These are phyloP conservation scores for Eulithis testata DNA, from an alignment of 2,888 invertebrate genomes.

Conservation along the genomic window DNA sequence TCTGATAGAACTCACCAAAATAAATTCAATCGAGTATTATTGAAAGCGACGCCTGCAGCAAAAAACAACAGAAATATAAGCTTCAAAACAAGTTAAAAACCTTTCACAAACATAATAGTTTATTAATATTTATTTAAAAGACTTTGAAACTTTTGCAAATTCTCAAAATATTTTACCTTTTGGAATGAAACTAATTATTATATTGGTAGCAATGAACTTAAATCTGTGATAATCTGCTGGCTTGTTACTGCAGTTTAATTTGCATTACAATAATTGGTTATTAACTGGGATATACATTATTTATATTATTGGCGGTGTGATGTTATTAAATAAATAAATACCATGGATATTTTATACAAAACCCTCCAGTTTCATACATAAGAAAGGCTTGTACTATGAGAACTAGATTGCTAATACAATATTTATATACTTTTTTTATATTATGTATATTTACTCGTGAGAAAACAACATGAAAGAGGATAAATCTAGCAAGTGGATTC, in stretches of 20 bases:
- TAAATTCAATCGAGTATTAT: background rate
- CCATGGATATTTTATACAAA: too few species aligned
- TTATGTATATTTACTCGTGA: too few species aligned
- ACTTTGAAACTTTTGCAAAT: background rate
- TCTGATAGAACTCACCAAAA: background rate
- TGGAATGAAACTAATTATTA: slow-evolving; percentile 14
- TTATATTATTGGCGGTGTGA: slow-evolving; percentile 5
- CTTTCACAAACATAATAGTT: too few species aligned
- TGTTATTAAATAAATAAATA: background rate
- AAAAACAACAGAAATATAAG: background rate
- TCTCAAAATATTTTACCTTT: background rate
- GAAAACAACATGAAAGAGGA: too few species aligned
- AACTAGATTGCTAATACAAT: too few species aligned
- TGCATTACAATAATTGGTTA: slow-evolving; percentile 29
- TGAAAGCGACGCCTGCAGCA: background rate
- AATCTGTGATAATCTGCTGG: slow-evolving; percentile 20
- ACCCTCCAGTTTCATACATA: too few species aligned
- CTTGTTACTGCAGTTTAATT: slow-evolving; percentile 23
- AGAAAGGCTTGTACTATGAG: too few species aligned
- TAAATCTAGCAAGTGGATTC: too few species aligned
- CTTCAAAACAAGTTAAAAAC: too few species aligned
- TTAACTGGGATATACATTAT: slow-evolving; percentile 10
- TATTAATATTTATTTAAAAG: too few species aligned
- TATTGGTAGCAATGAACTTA: slow-evolving; percentile 17
- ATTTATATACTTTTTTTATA: too few species aligned